Conservation (phyloP, 2,888 invertebrate genomes). For the Leptinotarsa tumamoca region DNA sequence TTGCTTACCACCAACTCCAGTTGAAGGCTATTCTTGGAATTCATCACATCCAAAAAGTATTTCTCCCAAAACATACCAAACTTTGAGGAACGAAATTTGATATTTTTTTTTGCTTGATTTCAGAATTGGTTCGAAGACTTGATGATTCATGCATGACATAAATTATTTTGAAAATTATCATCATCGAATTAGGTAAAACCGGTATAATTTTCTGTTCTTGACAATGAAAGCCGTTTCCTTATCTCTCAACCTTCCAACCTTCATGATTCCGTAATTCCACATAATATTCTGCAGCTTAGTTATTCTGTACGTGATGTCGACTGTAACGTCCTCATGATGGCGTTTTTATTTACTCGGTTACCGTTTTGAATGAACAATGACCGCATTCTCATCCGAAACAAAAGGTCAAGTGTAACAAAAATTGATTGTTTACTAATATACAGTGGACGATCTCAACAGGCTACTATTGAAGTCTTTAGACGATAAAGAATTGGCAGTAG, state of each 20-base stretch:
- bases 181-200: not conserved
- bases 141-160: too few species aligned
- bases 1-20: too few species aligned
- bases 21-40: too few species aligned
- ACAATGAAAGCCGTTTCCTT: not conserved
- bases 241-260: not conserved
- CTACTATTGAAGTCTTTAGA: too few species aligned
- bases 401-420: slow-evolving; percentile 20
- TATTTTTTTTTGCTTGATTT: too few species aligned
- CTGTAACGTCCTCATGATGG: slow-evolving; percentile 2
- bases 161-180: not conserved
- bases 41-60: too few species aligned
- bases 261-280: not conserved
- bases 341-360: slow-evolving; percentile 20
- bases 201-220: not conserved
- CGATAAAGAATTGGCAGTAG: too few species aligned
- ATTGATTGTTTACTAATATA: not conserved
- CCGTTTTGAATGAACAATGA: slow-evolving; percentile 25
- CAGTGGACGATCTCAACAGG: too few species aligned
- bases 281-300: not conserved
- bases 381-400: slow-evolving; percentile 16
- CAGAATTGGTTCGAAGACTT: too few species aligned
- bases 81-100: too few species aligned
- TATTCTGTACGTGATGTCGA: slow-evolving; percentile 8
- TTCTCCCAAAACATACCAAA: too few species aligned